Conservation (phyloP, 2,797 vertebrate genomes). For the Myripristis murdjan region DNA sequence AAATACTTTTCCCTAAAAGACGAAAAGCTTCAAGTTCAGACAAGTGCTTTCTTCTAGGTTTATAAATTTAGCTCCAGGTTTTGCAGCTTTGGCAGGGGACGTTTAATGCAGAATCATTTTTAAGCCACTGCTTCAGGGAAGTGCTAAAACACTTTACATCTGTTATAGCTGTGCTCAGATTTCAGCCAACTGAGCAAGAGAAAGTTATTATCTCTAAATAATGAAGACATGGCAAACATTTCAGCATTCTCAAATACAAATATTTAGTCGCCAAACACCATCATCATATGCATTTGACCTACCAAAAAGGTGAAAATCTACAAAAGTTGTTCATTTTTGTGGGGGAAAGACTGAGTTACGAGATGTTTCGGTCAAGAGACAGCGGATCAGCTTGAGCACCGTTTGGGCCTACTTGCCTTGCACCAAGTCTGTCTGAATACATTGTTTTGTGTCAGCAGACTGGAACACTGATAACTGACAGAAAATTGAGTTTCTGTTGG, state of each 20-base stretch:
- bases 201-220: not conserved
- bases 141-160: not conserved
- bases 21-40: constrained; percentile 81
- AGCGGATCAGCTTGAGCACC: constrained; percentile 12
- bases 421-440: constrained; percentile 23
- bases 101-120: constrained; percentile 36
- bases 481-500: constrained; percentile 51
- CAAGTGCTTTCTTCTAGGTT: constrained; percentile 79
- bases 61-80: constrained; percentile 83
- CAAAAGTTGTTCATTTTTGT: no score
- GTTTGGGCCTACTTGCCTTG: constrained; percentile 42
- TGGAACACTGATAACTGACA: constrained; percentile 66
- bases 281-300: no score
- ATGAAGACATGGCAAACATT: not conserved
- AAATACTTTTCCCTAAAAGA: constrained; percentile 73
- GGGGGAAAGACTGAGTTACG: constrained; percentile 5
- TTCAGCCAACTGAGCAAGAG: not conserved
- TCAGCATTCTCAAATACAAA: not conserved
- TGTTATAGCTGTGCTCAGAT: not conserved
- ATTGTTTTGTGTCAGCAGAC: constrained; percentile 63
- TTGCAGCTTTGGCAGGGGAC: constrained; percentile 65
- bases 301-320: no score
- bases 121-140: constrained; percentile 17
- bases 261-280: not conserved
- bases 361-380: constrained; percentile 7